Base-by-base conservation (phyloP, 2,888 invertebrate genomes). In the Conchocele bisecta region DNA sequence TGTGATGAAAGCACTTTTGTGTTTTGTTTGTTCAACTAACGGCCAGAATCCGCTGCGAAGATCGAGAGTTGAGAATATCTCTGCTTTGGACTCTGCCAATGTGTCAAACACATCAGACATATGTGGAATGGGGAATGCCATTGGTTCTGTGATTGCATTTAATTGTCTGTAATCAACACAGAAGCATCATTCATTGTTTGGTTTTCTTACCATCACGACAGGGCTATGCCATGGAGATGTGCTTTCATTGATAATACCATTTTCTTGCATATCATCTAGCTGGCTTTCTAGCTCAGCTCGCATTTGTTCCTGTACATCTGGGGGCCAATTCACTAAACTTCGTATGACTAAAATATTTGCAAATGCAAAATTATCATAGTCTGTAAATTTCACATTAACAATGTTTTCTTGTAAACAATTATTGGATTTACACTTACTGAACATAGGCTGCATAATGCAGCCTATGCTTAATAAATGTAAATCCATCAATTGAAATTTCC, bases 171-270 rank as follows among this genome's bases (percentile, higher is more conserved):
- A 64, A 29, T 48, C 28, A n/a, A 29, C 39, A 35, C 51, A 51
- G 22, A 73, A 58, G 13, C 73, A 29, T 22, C 26, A 50, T 20
- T 33, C 24, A 20, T 37, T 53, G n/a, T 59, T 58, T 42, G 37
- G 33, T 37, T 73, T 73, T 28, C 48, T 56, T 0, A 67, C 72
- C 1, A 79, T 24, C 1, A 76, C 66, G 13, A 79, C 58, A 5
- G 66, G 69, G 13, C 35, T 44, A 13, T 39, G 31, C 66, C 70
- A 79, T 13, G 51, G 28, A 15, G 58, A 46, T 20, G 28, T 54
- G 3, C 67, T 42, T 17, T 56, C 58, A 28, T 63, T 60, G 17
- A 67, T 68, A 26, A 68, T 67, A 13, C 37, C 50, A 15, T 61
- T 17, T 20, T 64, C 22, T 24, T 60, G 22, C 58, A 61, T 44